Base-by-base conservation (phyloP, 2,113 vertebrate genomes). In the Sturnus vulgaris region DNA sequence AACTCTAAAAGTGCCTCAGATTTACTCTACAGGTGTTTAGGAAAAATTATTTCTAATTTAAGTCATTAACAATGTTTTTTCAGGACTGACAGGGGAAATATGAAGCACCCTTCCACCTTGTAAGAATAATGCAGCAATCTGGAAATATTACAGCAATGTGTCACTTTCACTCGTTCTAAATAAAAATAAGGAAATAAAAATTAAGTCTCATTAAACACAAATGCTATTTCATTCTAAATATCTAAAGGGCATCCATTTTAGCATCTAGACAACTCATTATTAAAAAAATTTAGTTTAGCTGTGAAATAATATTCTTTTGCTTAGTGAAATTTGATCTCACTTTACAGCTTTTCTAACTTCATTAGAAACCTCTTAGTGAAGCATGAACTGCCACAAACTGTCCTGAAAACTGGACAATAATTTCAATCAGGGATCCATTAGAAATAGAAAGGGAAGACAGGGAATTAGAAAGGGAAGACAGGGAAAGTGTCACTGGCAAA, bases 331-430 rank as follows among this genome's bases (percentile, higher is more conserved):
- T 46, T 93, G 46, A 94, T 93, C 88, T 90, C 82, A 89, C 35
- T 91, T 92, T 42, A 77, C 37, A 89, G 88, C 66, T 95, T 93
- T 92, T 85, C 93, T 93, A 95, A 96, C 93, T 93, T 92, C 60
- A 80, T 92, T 93, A 97, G 73, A 93, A 96, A 92, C 28, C 52
- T 69, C 64, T 93, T 53, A 72, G 57, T 33, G 65, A 94, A 93
- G 65, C 4, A 5, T 20, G 55, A 96, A 63, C 71, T 80, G 53
- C 88, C 56, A 64, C 13, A 57, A 76, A 20, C 33, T 35, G 18
- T 44, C 63, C 92, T 94, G 13, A 44, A 90, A 80, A 65, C 40
- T 72, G 66, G 69, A 91, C 85, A 95, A 56, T 27, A 24, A 46
- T 69, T 92, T 93, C 94, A 73, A 84, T 89, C 16, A 77, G 9